Base-by-base conservation (phyloP, 2,888 invertebrate genomes). In the Galerucella nymphaeae region DNA sequence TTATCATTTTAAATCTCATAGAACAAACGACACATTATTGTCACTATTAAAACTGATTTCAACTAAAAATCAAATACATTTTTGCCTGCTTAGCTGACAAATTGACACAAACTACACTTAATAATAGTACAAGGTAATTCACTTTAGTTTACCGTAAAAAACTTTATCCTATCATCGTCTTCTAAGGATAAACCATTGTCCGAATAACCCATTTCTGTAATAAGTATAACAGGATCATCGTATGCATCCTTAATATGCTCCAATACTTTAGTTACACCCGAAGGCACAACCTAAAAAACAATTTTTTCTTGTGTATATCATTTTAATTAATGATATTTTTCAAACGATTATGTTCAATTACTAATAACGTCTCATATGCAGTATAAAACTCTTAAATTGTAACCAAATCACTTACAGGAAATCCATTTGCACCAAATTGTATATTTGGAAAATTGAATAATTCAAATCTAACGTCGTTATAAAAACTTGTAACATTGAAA, bases 171-270 rank as follows among this genome's bases (percentile, higher is more conserved):
- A 61, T 85, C 86, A 2, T 86, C 83, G 81, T 91, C 91, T 0
- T 87, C 77, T 0, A 88, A 79, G 50, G 88, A 80, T 2, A 87
- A 86, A 2, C 88, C 89, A 1, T 78, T 57, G 20, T 89, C 89
- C 9, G 76, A 9, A 87, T 71, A 88, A 0, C 91, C 91, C 76
- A 90, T 91, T 81, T 90, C 92, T 0, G 89, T 89, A 2, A 92
- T 82, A 70, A 87, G 87, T 13, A 92, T 86, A 57, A 87, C 84
- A 0, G 90, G 89, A 82, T 91, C 89, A 62, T 80, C 76, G 66
- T 84, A 85, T 16, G 81, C 79, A 0, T 77, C 63, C 70, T 82
- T 83, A 53, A 85, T 87, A 87, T 89, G 89, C n/a, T 87, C 84
- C 0, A 92, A 82, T 0, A 91, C 70, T 75, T 90, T 89, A 73